Evolutionary conservation across 2,113 vertebrate species (phyloP).

Genomic region (Phylloscopus trochilus): DNA sequence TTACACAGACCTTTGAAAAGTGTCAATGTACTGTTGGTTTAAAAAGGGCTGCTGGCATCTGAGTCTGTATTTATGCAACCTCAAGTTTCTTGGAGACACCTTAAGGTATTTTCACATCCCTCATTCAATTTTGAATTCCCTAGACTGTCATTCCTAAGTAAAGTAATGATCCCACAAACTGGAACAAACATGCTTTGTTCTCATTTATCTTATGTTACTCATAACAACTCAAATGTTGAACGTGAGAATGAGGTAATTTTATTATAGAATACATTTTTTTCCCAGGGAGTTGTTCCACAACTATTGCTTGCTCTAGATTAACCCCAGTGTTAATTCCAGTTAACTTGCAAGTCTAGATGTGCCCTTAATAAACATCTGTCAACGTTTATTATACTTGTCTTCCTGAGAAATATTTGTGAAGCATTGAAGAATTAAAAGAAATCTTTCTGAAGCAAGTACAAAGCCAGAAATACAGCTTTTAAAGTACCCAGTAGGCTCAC

Average conservation of each 20-base stretch:
- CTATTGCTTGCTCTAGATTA: background rate
- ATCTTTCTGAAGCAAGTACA: conserved; percentile 21
- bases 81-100: background rate
- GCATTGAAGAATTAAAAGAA: background rate
- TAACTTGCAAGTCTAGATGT: background rate
- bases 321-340: background rate
- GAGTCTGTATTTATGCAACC: background rate
- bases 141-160: background rate
- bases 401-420: conserved; percentile 7
- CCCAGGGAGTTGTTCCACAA: background rate
- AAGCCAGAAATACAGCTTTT: conserved; percentile 53
- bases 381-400: background rate
- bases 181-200: conserved; percentile 33
- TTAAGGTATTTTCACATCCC: conserved; percentile 1
- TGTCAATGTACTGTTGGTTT: background rate
- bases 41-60: background rate
- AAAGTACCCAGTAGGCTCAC: conserved; percentile 31
- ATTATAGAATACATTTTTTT: background rate
- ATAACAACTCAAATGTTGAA: background rate
- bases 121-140: conserved; percentile 1
- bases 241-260: background rate
- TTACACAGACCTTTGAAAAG: background rate
- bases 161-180: background rate
- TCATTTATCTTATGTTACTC: conserved; percentile 7
- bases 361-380: conserved; percentile 13